Conservation (phyloP, 2,113 vertebrate genomes). For the Vulpes lagopus region DNA sequence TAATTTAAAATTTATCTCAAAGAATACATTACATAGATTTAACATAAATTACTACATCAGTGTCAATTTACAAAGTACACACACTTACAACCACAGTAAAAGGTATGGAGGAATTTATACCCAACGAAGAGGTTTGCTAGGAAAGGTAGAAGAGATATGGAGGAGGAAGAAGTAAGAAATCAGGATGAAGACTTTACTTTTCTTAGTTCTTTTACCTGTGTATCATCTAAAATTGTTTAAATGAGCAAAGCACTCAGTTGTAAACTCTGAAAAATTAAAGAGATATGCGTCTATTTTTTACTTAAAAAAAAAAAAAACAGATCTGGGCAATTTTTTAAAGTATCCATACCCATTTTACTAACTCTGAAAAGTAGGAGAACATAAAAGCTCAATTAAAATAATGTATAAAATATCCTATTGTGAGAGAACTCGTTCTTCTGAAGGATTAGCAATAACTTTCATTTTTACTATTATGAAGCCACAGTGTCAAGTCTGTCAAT, state of each 20-base stretch:
- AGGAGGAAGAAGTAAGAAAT: neutral
- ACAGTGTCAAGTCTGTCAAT: neutral
- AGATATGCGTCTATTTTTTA: neutral
- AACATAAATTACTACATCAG: constrained; percentile 15
- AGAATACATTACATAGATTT: neutral
- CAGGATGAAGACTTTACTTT: neutral
- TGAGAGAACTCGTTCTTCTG: neutral
- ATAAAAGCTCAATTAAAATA: constrained; percentile 4
- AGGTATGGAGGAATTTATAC: neutral
- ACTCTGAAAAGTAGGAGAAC: neutral
- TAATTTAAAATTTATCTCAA: neutral
- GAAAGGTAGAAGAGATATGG: neutral
- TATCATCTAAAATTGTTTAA: constrained; percentile 40
- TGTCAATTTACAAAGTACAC: neutral
- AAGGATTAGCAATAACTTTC: neutral
- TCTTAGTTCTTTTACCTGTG: neutral
- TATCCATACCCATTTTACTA: neutral
- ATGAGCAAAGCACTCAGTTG: neutral
- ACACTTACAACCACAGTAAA: neutral
- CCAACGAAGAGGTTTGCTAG: neutral
- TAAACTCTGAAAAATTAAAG: neutral
- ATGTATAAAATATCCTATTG: neutral
- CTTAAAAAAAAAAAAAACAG: neutral
- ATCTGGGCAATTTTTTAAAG: neutral
- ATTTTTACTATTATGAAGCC: neutral